Evolutionary conservation across 2,797 vertebrate species (phyloP).

Genomic region (Scarus forsteni): DNA sequence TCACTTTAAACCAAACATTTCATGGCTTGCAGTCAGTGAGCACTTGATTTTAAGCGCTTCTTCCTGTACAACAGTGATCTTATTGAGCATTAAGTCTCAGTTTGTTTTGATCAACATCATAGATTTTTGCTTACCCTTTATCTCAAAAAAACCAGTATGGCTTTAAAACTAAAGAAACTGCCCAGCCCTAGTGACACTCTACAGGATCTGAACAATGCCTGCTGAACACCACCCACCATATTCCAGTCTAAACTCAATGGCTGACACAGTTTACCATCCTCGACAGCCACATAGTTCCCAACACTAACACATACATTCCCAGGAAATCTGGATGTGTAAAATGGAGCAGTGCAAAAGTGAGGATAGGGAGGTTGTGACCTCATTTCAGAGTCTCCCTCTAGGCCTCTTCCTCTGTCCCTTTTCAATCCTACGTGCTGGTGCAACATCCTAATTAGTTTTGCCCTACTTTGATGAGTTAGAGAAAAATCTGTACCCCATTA

Average conservation of each 20-base stretch:
- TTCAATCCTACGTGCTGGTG: conserved; percentile 71
- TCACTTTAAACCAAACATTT: too few relatives aligned
- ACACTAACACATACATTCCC: conserved; percentile 19
- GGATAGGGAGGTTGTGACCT: conserved; percentile 79
- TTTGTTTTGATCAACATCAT: too few relatives aligned
- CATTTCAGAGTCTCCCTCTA: conserved; percentile 77
- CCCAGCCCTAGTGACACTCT: too few relatives aligned
- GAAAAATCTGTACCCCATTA: conserved; percentile 53
- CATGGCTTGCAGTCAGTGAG: too few relatives aligned
- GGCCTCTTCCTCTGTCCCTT: conserved; percentile 78
- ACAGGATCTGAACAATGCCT: not conserved
- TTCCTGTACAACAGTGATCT: too few relatives aligned
- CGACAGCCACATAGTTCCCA: conserved; percentile 31
- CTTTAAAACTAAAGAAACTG: too few relatives aligned
- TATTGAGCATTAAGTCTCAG: too few relatives aligned
- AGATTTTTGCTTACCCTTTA: too few relatives aligned
- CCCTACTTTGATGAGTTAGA: conserved; percentile 80
- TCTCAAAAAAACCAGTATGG: not conserved
- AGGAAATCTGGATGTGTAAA: conserved; percentile 65
- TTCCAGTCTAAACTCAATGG: conserved; percentile 9
- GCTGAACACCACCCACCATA: not conserved
- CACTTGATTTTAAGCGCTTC: too few relatives aligned
- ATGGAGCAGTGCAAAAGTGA: conserved; percentile 69
- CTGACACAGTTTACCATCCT: not conserved
- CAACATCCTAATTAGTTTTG: conserved; percentile 86